Conservation (phyloP, 2,888 invertebrate species). For the Lepeophtheirus nordmannii region DNA sequence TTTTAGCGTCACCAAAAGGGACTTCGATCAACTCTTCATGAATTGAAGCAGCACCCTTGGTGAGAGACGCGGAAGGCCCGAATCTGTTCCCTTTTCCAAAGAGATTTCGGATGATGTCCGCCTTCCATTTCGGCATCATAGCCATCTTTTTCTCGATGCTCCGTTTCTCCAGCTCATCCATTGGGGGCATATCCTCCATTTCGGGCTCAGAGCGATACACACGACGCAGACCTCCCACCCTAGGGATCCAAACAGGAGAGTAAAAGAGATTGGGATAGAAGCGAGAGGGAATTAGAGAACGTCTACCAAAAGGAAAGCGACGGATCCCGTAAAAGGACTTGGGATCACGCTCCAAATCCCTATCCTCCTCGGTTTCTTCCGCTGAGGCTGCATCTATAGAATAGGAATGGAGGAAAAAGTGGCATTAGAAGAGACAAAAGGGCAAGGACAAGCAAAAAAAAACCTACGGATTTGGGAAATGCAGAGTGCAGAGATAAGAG, state of each 20-base stretch:
- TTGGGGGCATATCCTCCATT: background rate
- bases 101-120: background rate
- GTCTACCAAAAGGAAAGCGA: background rate
- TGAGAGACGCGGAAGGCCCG: too few relatives aligned
- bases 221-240: background rate
- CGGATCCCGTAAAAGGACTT: background rate
- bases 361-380: too few relatives aligned
- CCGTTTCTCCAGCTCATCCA: background rate
- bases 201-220: background rate
- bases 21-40: too few relatives aligned
- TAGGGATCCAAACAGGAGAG: background rate
- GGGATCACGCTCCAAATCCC: background rate
- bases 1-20: too few relatives aligned
- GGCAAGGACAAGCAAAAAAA: too few relatives aligned
- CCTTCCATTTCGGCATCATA: background rate
- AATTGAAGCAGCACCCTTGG: too few relatives aligned
- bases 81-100: background rate
- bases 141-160: background rate
- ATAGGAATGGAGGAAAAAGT: too few relatives aligned
- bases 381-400: too few relatives aligned
- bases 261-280: background rate
- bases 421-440: too few relatives aligned
- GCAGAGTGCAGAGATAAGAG: too few relatives aligned
- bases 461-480: too few relatives aligned
- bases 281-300: background rate